phyloP scores from a whole-genome alignment of 2,888 invertebrate genomes.

The Lasioglossum leucozonium region DNA sequence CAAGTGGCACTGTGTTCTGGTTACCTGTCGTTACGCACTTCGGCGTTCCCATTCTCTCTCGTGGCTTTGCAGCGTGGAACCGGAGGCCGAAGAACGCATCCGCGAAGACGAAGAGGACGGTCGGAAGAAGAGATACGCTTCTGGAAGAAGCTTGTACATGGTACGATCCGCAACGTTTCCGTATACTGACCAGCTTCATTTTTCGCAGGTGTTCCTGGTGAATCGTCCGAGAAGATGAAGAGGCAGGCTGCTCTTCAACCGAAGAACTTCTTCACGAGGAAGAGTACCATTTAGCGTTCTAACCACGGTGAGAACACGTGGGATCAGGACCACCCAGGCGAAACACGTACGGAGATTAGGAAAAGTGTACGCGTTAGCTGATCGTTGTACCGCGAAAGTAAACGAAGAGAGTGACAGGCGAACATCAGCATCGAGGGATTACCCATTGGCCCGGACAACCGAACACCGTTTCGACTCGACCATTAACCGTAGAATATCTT shows the following conservation, averaged over 20 bases:
- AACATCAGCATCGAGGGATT: background rate
- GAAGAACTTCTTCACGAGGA: background rate
- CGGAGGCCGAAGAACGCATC: too few species aligned
- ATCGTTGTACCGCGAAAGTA: background rate
- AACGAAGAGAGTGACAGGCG: background rate
- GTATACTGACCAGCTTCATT: constrained; percentile 64
- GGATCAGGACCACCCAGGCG: too few species aligned
- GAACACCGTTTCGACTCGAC: background rate
- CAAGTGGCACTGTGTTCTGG: constrained; percentile 66
- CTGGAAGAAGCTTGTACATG: background rate
- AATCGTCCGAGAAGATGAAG: background rate
- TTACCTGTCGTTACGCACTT: constrained; percentile 16
- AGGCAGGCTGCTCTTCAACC: background rate
- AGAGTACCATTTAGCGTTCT: background rate
- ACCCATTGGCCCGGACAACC: background rate
- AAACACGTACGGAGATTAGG: too few species aligned
- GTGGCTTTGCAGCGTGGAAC: background rate
- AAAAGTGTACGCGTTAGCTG: too few species aligned
- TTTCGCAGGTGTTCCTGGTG: constrained; percentile 67
- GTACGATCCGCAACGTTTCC: constrained; percentile 34
- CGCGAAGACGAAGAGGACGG: background rate
- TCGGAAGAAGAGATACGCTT: background rate
- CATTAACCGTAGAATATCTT: constrained; percentile 22
- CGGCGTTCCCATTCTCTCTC: background rate
- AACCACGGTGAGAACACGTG: background rate